A percentile compares a stretch with the other conserved stretches of the same genome.
phyloP scores from a whole-genome alignment of 2,888 invertebrate species.

The Eucera pruinosa region DNA sequence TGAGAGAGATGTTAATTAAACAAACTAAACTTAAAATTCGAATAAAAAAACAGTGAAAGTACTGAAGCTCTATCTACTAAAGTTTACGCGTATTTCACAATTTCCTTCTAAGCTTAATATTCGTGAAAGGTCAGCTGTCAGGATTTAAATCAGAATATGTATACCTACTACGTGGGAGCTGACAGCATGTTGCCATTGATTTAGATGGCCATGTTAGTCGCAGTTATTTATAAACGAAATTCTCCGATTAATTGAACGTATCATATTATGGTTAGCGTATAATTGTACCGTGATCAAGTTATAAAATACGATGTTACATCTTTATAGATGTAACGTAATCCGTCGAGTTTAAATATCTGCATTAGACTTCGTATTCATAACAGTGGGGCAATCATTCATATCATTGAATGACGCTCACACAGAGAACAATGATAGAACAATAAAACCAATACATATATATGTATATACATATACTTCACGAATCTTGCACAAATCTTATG shows the following conservation, averaged over 20 bases:
- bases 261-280: slow-evolving; percentile 12
- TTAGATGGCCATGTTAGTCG: slow-evolving; percentile 1
- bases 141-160: not conserved
- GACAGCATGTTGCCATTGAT: slow-evolving; percentile 11
- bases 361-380: slow-evolving; percentile 25
- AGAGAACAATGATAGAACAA: slow-evolving; percentile 52
- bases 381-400: slow-evolving; percentile 42
- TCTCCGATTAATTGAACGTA: slow-evolving; percentile 20
- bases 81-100: too few species aligned
- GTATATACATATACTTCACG: slow-evolving; percentile 31
- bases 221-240: slow-evolving; percentile 31
- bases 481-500: slow-evolving; percentile 41
- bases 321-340: slow-evolving; percentile 19
- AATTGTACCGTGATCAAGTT: slow-evolving; percentile 27
- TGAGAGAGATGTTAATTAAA: too few species aligned
- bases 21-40: too few species aligned
- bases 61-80: too few species aligned
- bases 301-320: slow-evolving; percentile 39
- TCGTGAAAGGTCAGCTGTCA: not conserved
- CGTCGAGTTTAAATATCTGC: slow-evolving; percentile 40
- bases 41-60: too few species aligned
- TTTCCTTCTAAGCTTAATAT: too few species aligned
- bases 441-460: slow-evolving; percentile 43
- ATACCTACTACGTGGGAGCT: too few species aligned
- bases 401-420: slow-evolving; percentile 39